Percentiles rank a stretch among this genome's conserved stretches.
Evolutionary conservation across 2,797 vertebrate species (phyloP).

Genomic region (Lepilemur septentrionalis): DNA sequence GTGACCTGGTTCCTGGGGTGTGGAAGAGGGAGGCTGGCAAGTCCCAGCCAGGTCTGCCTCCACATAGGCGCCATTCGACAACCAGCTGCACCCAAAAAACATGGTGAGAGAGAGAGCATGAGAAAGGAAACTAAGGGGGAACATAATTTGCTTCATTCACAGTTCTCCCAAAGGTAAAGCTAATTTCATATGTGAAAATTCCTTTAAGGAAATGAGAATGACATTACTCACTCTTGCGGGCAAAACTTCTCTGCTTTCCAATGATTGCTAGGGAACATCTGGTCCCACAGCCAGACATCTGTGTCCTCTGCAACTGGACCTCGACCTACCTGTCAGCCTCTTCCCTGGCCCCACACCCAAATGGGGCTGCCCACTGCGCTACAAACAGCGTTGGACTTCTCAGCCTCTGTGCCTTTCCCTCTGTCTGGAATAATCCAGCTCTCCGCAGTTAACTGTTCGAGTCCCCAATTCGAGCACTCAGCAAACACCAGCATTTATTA

Average conservation of each 20-base stretch:
- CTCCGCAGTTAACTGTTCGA: neutral
- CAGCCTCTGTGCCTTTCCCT: neutral
- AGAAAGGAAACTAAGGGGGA: neutral
- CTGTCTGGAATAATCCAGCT: neutral
- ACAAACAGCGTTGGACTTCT: neutral
- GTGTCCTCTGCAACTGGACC: neutral
- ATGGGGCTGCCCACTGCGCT: neutral
- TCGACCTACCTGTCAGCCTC: neutral
- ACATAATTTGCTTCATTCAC: neutral
- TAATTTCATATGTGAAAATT: neutral
- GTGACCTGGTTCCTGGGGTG: neutral
- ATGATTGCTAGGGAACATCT: neutral
- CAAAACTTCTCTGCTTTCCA: neutral
- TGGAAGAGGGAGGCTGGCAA: neutral
- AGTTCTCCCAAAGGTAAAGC: neutral
- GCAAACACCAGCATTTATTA: neutral
- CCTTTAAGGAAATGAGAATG: neutral
- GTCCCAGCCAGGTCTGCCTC: rapidly evolving
- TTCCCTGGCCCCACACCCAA: neutral
- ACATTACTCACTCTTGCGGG: too few species aligned
- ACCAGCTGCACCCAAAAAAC: rapidly evolving
- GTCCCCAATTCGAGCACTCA: neutral
- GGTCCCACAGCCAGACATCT: neutral
- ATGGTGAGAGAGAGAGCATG: neutral
- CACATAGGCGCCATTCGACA: rapidly evolving